Conservation (phyloP, 1,140 invertebrate species). For the Trigoniulus corallinus region DNA sequence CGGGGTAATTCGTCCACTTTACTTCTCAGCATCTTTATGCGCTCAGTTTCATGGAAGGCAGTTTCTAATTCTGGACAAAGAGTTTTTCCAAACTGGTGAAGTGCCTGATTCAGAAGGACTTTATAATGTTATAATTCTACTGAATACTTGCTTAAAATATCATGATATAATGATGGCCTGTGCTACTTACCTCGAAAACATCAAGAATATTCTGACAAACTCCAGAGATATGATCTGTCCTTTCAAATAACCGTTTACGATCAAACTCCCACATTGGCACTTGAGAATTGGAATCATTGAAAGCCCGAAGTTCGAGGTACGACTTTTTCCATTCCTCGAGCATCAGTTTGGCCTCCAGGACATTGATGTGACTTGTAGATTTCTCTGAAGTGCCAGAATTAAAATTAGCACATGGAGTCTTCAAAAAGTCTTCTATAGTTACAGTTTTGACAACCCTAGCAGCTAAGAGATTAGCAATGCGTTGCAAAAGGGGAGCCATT, state of each 20-base stretch:
- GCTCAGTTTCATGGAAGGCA: not conserved
- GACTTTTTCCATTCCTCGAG: constrained; percentile 54
- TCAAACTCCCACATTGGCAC: constrained; percentile 82
- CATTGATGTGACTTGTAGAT: too few relatives aligned
- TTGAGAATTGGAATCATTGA: constrained; percentile 64
- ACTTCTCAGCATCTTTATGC: not conserved
- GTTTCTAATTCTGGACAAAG: not conserved
- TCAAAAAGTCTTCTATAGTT: too few relatives aligned
- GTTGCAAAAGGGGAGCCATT: constrained; percentile 56
- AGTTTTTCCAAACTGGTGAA: not conserved
- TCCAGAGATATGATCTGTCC: constrained; percentile 59
- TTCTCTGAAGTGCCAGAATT: too few relatives aligned
- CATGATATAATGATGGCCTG: too few relatives aligned
- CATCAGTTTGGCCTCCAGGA: constrained; percentile 34
- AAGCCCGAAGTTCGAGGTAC: constrained; percentile 51
- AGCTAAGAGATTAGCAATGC: constrained; percentile 60
- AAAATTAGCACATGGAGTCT: too few relatives aligned
- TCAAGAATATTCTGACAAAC: constrained; percentile 60
- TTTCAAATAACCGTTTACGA: constrained; percentile 52
- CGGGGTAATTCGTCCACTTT: not conserved
- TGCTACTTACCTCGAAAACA: constrained; percentile 42
- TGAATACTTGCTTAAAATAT: not conserved
- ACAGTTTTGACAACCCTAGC: constrained; percentile 42
- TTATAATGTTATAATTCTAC: not conserved
- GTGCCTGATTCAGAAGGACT: not conserved